A percentile compares a stretch with the other conserved stretches of the same genome.
Evolutionary conservation across 2,113 vertebrate genomes (phyloP).

Genomic region (Sturnira hondurensis): DNA sequence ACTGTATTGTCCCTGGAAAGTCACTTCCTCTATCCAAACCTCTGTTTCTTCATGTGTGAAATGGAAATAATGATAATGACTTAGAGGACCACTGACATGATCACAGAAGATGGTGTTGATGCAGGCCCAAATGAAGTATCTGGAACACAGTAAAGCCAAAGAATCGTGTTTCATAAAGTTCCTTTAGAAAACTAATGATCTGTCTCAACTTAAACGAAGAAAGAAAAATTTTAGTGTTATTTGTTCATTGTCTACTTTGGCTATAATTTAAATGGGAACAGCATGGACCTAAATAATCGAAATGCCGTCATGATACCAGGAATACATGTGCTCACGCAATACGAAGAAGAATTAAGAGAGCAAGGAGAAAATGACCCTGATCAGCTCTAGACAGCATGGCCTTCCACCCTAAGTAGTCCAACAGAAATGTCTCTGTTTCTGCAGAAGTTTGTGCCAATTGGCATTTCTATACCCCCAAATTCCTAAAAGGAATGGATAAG

Average conservation of each 20-base stretch:
- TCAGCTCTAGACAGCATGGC: no score
- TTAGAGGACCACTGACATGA: not conserved
- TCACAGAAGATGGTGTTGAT: not conserved
- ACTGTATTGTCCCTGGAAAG: not conserved
- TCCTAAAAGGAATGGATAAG: not conserved
- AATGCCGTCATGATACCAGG: fast-evolving
- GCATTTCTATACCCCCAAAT: fast-evolving
- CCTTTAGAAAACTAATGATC: not conserved
- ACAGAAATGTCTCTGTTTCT: fast-evolving
- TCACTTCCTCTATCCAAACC: not conserved
- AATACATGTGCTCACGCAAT: not conserved
- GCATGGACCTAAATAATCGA: not conserved
- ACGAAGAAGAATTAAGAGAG: not conserved
- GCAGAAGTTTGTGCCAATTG: not conserved
- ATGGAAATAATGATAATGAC: not conserved
- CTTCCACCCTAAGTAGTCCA: not conserved
- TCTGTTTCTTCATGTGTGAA: not conserved
- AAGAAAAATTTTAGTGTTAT: not conserved
- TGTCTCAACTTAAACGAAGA: not conserved
- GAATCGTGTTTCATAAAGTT: not conserved
- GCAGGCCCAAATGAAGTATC: not conserved
- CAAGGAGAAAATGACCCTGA: not conserved
- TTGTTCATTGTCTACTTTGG: not conserved
- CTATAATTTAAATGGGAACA: not conserved
- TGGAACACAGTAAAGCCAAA: not conserved